Evolutionary conservation across 2,797 vertebrate species (phyloP), one percentile per base, ranked within the genome.

Genomic region (Poecile montanus): DNA sequence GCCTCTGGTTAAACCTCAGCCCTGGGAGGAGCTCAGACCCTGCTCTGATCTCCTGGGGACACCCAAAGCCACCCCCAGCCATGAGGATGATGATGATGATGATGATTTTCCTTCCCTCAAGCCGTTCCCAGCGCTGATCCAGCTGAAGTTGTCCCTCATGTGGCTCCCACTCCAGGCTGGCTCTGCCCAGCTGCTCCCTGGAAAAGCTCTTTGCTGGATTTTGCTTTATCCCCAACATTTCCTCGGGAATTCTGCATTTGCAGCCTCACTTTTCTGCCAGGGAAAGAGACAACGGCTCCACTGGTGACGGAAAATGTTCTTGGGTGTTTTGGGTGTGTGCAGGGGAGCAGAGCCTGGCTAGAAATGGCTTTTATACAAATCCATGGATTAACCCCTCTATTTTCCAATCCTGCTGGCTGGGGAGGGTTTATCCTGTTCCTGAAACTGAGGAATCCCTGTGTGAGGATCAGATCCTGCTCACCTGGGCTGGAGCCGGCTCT

Each of bases 401-500:
- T 83, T 44, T 7, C 32, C 7, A 5, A 3, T n/a, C 50, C 30
- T 12, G 10, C 21, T 30, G 13, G 3, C 0, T 1, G 30, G 23
- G 30, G 22, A 26, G 30, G 5, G 1, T 60, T 71, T 13, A 7
- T 6, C 16, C 56, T 0, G 1, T 3, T 17, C 47, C 36, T 11
- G 13, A 40, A 38, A 11, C 11, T 11, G 38, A 38, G 38, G 38
- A 38, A 40, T 40, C 38, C 12, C 38, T 40, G 38, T 40, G 38
- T 13, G 13, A 13, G 38, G 38, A 40, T 40, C 6, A 3, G 5
- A 40, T 40, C 38, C 38, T 40, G 38, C 97, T 98, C 96, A 99
- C 98, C 97, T 71, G 96, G 96, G 58, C 45, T 3, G 9, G 97
- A 97, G 12, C 97, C 91, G 67, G 98, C 96, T 1, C 38, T 9